phyloP scores from a whole-genome alignment of 2,888 invertebrate genomes.

The Hemicrepidius hirtus region DNA sequence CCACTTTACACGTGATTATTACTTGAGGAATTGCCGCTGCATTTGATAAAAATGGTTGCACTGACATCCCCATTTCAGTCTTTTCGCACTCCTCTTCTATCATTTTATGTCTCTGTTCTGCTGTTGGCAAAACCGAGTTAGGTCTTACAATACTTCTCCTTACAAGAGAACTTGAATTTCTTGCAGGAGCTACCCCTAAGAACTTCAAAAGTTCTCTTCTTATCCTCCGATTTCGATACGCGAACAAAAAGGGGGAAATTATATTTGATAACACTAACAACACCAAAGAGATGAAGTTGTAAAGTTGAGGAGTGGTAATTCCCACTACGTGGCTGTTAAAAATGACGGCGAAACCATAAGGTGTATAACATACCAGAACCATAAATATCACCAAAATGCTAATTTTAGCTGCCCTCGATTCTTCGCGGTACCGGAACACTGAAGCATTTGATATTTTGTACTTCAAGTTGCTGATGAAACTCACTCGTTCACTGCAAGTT shows the following conservation, averaged over 20 bases:
- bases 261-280: constrained; percentile 78
- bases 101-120: constrained; percentile 23
- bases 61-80: constrained; percentile 34
- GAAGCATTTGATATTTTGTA: constrained; percentile 90
- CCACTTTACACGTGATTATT: constrained; percentile 65
- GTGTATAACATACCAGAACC: constrained; percentile 74
- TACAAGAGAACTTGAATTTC: constrained; percentile 54
- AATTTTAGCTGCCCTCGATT: constrained; percentile 91
- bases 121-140: constrained; percentile 22
- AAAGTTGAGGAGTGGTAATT: constrained; percentile 69
- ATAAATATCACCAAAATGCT: constrained; percentile 86
- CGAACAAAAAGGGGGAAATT: constrained; percentile 85
- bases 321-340: constrained; percentile 63
- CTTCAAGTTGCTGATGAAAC: constrained; percentile 83
- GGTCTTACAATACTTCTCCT: constrained; percentile 26
- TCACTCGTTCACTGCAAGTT: constrained; percentile 75
- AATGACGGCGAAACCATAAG: constrained; percentile 69
- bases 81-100: constrained; percentile 43
- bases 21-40: constrained; percentile 64
- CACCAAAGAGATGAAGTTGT: constrained; percentile 75
- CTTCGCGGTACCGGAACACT: constrained; percentile 89
- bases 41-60: constrained; percentile 55
- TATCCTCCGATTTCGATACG: constrained; percentile 82
- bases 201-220: constrained; percentile 75
- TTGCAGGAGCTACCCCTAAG: constrained; percentile 70